Percentiles rank a stretch among this genome's conserved stretches.
Conservation (phyloP, 2,888 invertebrate genomes). For the Hyposoter didymator region DNA sequence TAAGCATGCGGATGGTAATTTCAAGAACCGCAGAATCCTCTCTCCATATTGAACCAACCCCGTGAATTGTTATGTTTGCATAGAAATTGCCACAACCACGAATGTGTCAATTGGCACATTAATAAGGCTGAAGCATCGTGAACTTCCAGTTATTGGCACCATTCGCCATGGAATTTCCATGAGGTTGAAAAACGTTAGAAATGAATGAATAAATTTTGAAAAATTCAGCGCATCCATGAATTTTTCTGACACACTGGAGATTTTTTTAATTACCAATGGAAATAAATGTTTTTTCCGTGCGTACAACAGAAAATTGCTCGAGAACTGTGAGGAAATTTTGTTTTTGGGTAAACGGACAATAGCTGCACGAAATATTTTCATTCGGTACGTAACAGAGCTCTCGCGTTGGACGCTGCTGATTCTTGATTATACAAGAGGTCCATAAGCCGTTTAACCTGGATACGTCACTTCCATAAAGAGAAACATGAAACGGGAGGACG, state of each 20-base stretch:
- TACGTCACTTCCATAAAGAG: constrained; percentile 74
- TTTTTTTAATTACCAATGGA: no score
- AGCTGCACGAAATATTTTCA: background rate
- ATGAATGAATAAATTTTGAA: background rate
- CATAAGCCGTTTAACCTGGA: constrained; percentile 72
- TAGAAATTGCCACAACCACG: constrained; percentile 71
- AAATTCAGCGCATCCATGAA: background rate
- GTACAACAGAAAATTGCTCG: background rate
- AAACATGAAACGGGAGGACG: constrained; percentile 70
- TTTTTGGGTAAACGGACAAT: background rate
- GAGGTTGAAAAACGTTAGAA: background rate
- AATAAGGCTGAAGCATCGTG: background rate
- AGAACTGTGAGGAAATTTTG: background rate
- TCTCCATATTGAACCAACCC: background rate
- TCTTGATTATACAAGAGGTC: constrained; percentile 65
- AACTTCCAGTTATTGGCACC: constrained; percentile 5
- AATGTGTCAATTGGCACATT: constrained; percentile 5
- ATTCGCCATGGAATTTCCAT: background rate
- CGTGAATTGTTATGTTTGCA: constrained; percentile 63
- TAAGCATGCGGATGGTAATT: constrained; percentile 17
- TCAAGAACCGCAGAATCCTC: constrained; percentile 5
- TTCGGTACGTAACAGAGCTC: background rate
- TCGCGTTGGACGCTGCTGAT: constrained; percentile 51
- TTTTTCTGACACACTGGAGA: no score
- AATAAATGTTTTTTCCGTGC: no score